Evolutionary conservation across 2,888 invertebrate genomes (phyloP).

Genomic region (Nomada fucata): DNA sequence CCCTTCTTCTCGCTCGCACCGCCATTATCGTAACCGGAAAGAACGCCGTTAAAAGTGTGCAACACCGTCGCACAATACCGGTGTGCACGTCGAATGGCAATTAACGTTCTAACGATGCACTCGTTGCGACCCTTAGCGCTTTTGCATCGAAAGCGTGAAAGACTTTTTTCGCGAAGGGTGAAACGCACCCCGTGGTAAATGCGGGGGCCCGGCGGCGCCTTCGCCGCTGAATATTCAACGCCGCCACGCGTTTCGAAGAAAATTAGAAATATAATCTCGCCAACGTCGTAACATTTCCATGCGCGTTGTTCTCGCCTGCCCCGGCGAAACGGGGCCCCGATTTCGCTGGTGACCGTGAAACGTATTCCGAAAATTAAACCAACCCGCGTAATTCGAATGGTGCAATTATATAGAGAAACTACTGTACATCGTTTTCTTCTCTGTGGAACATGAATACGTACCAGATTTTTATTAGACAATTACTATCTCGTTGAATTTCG

Average conservation of each 20-base stretch:
- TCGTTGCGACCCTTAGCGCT: slow-evolving; percentile 43
- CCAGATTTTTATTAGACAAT: too few relatives aligned
- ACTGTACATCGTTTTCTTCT: too few relatives aligned
- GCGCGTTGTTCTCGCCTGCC: too few relatives aligned
- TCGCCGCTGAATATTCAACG: slow-evolving; percentile 19
- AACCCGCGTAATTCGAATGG: too few relatives aligned
- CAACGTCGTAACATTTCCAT: too few relatives aligned
- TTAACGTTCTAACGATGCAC: slow-evolving; percentile 55
- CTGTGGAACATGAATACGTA: too few relatives aligned
- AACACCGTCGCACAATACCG: slow-evolving; percentile 48
- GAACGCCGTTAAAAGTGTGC: slow-evolving; percentile 48
- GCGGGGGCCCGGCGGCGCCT: background rate
- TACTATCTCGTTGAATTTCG: too few relatives aligned
- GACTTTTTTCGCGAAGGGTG: slow-evolving; percentile 27
- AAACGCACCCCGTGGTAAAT: background rate
- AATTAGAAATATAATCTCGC: background rate
- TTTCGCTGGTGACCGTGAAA: too few relatives aligned
- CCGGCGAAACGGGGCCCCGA: too few relatives aligned
- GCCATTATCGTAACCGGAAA: slow-evolving; percentile 47
- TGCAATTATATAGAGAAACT: too few relatives aligned
- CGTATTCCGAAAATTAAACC: too few relatives aligned
- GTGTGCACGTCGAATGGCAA: slow-evolving; percentile 50
- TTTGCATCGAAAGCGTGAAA: slow-evolving; percentile 40
- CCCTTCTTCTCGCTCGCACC: slow-evolving; percentile 32
- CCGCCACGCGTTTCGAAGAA: background rate